Conservation (phyloP, 2,888 invertebrate genomes). For the Mesoligia furuncula region DNA sequence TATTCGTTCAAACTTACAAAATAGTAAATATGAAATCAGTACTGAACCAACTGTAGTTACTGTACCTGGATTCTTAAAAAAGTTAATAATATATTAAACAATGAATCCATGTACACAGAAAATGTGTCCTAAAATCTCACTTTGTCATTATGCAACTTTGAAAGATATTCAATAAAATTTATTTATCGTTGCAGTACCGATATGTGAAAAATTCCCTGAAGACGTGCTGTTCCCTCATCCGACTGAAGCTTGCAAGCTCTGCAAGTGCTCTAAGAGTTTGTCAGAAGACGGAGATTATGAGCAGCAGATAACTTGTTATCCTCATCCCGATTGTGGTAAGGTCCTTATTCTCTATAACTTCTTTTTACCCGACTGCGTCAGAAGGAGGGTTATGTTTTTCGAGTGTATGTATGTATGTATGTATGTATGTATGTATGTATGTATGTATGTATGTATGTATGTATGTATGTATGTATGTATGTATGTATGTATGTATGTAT, state of each 20-base stretch:
- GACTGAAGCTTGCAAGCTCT: slow-evolving; percentile 73
- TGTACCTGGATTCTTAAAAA: neutral
- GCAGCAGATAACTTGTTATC: slow-evolving; percentile 73
- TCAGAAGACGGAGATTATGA: slow-evolving; percentile 58
- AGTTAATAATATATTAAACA: neutral
- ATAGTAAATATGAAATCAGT: neutral
- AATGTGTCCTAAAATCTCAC: neutral
- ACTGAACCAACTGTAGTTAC: too few relatives aligned
- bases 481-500: too few relatives aligned
- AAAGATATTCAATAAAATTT: neutral
- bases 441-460: too few relatives aligned
- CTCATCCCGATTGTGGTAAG: slow-evolving; percentile 76
- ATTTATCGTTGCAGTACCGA: slow-evolving; percentile 69
- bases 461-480: too few relatives aligned
- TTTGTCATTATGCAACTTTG: neutral
- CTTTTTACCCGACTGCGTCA: too few relatives aligned
- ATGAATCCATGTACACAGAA: neutral
- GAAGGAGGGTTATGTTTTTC: too few relatives aligned
- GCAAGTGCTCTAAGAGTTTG: slow-evolving; percentile 73
- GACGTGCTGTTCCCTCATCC: slow-evolving; percentile 80
- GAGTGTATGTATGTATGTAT: too few relatives aligned
- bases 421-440: too few relatives aligned
- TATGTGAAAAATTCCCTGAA: slow-evolving; percentile 76
- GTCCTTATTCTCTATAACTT: neutral
- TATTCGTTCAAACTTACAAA: neutral